Conservation (phyloP, 2,888 invertebrate species). For the Cheilosia soror region DNA sequence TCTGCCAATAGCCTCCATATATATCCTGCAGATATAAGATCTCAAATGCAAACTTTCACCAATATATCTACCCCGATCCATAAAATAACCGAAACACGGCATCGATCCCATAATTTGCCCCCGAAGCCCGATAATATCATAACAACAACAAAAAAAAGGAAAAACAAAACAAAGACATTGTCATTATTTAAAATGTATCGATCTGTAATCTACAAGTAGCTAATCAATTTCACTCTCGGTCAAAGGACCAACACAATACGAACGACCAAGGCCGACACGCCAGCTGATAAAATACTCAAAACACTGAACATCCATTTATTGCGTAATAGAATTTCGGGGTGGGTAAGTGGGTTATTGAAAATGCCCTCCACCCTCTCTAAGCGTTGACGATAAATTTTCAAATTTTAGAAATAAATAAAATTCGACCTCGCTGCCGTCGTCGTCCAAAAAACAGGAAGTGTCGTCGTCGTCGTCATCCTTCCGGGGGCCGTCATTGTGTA, state of each 20-base stretch:
- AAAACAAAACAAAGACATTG: conserved; percentile 24
- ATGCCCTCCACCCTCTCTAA: conserved; percentile 27
- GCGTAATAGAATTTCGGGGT: conserved; percentile 41
- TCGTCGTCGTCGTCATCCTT: not conserved
- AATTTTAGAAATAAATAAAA: conserved; percentile 59
- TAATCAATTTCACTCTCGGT: conserved; percentile 60
- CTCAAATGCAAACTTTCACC: not conserved
- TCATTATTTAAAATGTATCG: conserved; percentile 63
- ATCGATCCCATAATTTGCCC: not conserved
- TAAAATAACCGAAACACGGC: not conserved
- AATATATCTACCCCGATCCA: not conserved
- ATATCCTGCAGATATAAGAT: too few species aligned
- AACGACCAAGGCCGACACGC: not conserved
- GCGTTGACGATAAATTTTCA: conserved; percentile 46
- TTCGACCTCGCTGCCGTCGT: not conserved
- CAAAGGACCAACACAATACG: conserved; percentile 27
- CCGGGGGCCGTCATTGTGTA: not conserved
- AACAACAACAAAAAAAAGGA: too few species aligned
- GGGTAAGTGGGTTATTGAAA: conserved; percentile 43
- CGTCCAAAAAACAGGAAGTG: not conserved
- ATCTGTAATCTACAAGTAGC: conserved; percentile 70
- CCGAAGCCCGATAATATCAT: not conserved
- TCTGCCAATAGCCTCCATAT: too few species aligned
- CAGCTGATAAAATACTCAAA: conserved; percentile 34
- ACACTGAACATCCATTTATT: conserved; percentile 47